Percentiles rank a stretch among this genome's conserved stretches.
phyloP scores from a whole-genome alignment of 2,113 vertebrate genomes.

The Aphyosemion australe region DNA sequence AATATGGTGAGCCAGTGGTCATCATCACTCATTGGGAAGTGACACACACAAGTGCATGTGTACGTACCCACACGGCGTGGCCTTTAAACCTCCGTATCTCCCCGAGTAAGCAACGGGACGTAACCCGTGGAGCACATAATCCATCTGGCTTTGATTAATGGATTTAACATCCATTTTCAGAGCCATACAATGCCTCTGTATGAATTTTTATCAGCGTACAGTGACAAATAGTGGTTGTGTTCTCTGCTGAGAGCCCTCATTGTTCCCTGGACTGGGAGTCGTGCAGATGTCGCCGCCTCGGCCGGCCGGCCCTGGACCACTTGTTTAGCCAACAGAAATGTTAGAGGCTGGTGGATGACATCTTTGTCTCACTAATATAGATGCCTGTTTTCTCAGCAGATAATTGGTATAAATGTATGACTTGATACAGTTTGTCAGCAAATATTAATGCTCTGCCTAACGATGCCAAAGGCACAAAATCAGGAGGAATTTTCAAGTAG shows the following conservation, averaged over 20 bases:
- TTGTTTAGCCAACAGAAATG: slow-evolving; percentile 75
- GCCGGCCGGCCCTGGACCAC: slow-evolving; percentile 46
- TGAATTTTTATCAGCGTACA: slow-evolving; percentile 76
- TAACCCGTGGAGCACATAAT: slow-evolving; percentile 60
- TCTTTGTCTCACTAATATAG: slow-evolving; percentile 69
- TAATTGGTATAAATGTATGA: slow-evolving; percentile 70
- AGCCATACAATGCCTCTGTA: slow-evolving; percentile 70
- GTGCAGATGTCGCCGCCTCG: slow-evolving; percentile 74
- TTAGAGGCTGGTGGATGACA: slow-evolving; percentile 66
- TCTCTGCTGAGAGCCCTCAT: slow-evolving; percentile 73
- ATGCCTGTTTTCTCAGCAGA: slow-evolving; percentile 66
- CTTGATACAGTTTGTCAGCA: slow-evolving; percentile 57
- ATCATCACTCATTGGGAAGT: slow-evolving; percentile 67
- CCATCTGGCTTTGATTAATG: slow-evolving; percentile 74
- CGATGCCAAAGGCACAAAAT: background rate
- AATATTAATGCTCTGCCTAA: slow-evolving; percentile 46
- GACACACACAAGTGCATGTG: slow-evolving; percentile 48
- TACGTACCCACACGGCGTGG: slow-evolving; percentile 33
- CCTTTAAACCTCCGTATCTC: slow-evolving; percentile 66
- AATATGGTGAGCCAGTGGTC: slow-evolving; percentile 66
- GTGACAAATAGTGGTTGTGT: slow-evolving; percentile 77
- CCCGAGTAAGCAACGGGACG: slow-evolving; percentile 56
- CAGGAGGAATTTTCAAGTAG: too few species aligned
- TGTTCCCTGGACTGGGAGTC: slow-evolving; percentile 66
- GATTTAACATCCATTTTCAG: slow-evolving; percentile 71